Evolutionary conservation across 2,797 vertebrate species (phyloP).

Genomic region (Melanotaenia maccullochi): DNA sequence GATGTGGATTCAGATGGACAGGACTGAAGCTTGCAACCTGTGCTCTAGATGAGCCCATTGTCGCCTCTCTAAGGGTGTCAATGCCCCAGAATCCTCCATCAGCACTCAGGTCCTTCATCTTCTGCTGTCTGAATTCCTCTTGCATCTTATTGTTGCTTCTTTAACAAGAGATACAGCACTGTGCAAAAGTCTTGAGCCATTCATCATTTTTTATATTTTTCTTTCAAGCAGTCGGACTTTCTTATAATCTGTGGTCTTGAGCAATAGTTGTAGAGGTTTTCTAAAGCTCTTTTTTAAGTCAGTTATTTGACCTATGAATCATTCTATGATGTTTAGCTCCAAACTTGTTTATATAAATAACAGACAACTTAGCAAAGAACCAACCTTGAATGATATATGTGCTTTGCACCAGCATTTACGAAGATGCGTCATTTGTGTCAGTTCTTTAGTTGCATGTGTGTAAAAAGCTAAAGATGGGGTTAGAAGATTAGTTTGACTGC

Average conservation of each 20-base stretch:
- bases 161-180: not conserved
- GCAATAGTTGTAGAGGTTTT: too few species aligned
- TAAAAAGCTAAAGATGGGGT: not conserved
- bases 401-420: too few species aligned
- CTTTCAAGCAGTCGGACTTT: too few species aligned
- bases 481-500: too few species aligned
- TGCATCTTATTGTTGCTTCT: conserved; percentile 8
- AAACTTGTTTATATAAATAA: too few species aligned
- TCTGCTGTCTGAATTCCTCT: conserved; percentile 13
- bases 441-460: too few species aligned
- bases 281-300: too few species aligned
- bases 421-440: not conserved
- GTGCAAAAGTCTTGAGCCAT: not conserved
- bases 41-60: conserved; percentile 33
- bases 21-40: conserved; percentile 24
- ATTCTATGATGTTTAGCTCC: too few species aligned
- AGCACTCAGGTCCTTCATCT: conserved; percentile 11
- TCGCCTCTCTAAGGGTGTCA: conserved; percentile 51
- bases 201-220: too few species aligned
- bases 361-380: not conserved
- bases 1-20: conserved; percentile 20
- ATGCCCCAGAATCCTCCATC: conserved; percentile 28
- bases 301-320: too few species aligned
- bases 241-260: too few species aligned
- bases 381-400: conserved; percentile 2